Evolutionary conservation across 1,140 invertebrate species (phyloP).

Genomic region (Plutomurus gul): DNA sequence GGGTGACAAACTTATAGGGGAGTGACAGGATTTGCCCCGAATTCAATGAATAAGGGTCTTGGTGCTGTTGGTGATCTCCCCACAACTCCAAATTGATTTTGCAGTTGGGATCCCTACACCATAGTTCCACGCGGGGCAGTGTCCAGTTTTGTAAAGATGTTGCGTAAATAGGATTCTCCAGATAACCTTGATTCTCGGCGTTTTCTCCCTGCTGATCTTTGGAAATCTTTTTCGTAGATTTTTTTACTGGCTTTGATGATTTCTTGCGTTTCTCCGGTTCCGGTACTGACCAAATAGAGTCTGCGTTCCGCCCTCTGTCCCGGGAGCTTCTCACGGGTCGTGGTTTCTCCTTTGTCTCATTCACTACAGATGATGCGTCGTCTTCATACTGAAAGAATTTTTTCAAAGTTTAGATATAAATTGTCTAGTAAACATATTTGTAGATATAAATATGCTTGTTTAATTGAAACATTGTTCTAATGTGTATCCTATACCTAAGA

Average conservation of each 20-base stretch:
- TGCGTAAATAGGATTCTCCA: background rate
- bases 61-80: slow-evolving; percentile 6
- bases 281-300: slow-evolving; percentile 6
- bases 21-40: background rate
- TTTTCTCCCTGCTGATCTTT: background rate
- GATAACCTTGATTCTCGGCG: background rate
- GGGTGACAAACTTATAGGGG: background rate
- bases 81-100: slow-evolving; percentile 31
- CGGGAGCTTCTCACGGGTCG: background rate
- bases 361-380: background rate
- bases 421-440: background rate
- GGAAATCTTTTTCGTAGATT: background rate
- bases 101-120: slow-evolving; percentile 43
- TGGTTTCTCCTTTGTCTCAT: background rate
- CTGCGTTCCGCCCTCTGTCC: background rate
- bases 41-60: slow-evolving; percentile 6
- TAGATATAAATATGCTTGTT: no score
- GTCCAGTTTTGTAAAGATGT: slow-evolving; percentile 14
- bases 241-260: background rate
- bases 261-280: background rate
- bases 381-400: background rate
- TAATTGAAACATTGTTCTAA: no score
- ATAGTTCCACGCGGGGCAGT: slow-evolving; percentile 44
- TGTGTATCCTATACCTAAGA: no score
- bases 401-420: background rate